Percentiles rank a stretch among this genome's conserved stretches.
Conservation (phyloP, 1,140 invertebrate species). For the Agraylea sexmaculata region DNA sequence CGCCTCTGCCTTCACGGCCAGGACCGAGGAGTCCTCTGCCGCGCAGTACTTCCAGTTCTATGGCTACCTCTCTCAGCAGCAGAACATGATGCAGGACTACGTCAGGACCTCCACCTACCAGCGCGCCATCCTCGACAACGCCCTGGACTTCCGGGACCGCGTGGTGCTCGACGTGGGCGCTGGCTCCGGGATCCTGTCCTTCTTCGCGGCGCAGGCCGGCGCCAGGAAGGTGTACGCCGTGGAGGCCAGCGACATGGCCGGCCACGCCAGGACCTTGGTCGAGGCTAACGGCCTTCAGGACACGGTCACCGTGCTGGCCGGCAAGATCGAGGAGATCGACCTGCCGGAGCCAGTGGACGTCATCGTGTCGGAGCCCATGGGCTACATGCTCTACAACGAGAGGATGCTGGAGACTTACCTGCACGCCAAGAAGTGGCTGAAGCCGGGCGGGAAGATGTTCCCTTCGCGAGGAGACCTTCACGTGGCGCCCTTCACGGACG, state of each 20-base stretch:
- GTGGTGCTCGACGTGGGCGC: conserved; percentile 95
- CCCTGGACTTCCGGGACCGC: conserved; percentile 83
- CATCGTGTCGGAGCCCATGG: conserved; percentile 99
- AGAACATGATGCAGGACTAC: conserved; percentile 99
- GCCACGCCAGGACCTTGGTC: conserved; percentile 88
- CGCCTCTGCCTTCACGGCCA: conserved; percentile 84
- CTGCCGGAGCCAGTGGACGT: conserved; percentile 92
- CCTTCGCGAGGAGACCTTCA: conserved; percentile 92
- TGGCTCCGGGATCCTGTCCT: conserved; percentile 94
- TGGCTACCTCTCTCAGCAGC: conserved; percentile 96
- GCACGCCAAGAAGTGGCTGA: conserved; percentile 97
- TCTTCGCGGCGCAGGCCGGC: conserved; percentile 96
- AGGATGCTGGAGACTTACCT: conserved; percentile 98
- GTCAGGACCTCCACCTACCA: conserved; percentile 98
- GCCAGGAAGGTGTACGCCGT: conserved; percentile 96
- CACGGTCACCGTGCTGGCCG: conserved; percentile 84
- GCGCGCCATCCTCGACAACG: conserved; percentile 87
- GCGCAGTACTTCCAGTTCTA: conserved; percentile 99
- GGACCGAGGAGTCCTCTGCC: conserved; percentile 94
- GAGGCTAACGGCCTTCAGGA: conserved; percentile 78
- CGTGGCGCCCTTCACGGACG: conserved; percentile 97
- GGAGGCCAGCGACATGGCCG: conserved; percentile 96
- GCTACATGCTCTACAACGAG: conserved; percentile 99
- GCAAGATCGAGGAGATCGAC: conserved; percentile 97
- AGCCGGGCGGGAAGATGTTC: conserved; percentile 89